Percentiles rank a stretch among this genome's conserved stretches.
These are phyloP conservation scores for Nomada flava DNA, from an alignment of 2,888 invertebrate species.

Conservation along the genomic window DNA sequence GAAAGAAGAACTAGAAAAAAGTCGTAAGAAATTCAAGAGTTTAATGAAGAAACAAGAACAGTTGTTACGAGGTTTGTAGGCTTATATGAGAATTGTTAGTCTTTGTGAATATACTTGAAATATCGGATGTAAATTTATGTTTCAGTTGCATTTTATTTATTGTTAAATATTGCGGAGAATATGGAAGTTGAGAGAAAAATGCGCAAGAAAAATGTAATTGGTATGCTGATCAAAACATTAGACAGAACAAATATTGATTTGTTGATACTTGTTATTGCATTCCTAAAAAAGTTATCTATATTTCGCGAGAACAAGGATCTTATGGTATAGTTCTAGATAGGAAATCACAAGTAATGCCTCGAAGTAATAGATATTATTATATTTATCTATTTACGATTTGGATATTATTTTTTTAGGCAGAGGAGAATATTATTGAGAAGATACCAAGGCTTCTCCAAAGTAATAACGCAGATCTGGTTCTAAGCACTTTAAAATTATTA, in stretches of 20 bases:
- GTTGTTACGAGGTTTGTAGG: conserved; percentile 88
- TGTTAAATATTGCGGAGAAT: conserved; percentile 98
- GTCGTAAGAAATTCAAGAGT: conserved; percentile 90
- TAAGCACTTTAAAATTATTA: conserved; percentile 94
- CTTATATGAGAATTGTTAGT: conserved; percentile 6
- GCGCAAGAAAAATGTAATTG: conserved; percentile 96
- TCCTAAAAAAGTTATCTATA: conserved; percentile 97
- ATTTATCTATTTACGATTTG: conserved; percentile 7
- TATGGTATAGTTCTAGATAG: conserved; percentile 87
- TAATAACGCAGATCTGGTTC: conserved; percentile 89
- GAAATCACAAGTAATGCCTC: conserved; percentile 4
- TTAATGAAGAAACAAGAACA: conserved; percentile 97
- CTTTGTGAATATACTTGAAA: conserved; percentile 13
- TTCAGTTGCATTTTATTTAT: conserved; percentile 94
- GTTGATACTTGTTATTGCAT: conserved; percentile 95
- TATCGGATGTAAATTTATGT: conserved; percentile 56
- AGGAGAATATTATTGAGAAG: conserved; percentile 92
- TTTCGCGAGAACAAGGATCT: conserved; percentile 97
- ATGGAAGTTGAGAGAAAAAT: conserved; percentile 98
- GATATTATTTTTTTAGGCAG: conserved; percentile 84
- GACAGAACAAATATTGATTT: conserved; percentile 96
- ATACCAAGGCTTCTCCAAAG: conserved; percentile 91
- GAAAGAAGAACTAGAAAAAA: conserved; percentile 91
- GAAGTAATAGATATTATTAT: neutral
- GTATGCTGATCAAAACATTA: conserved; percentile 93